Percentiles rank a stretch among this genome's conserved stretches.
Conservation (phyloP, 2,797 vertebrate species). For the Neosalanx taihuensis region DNA sequence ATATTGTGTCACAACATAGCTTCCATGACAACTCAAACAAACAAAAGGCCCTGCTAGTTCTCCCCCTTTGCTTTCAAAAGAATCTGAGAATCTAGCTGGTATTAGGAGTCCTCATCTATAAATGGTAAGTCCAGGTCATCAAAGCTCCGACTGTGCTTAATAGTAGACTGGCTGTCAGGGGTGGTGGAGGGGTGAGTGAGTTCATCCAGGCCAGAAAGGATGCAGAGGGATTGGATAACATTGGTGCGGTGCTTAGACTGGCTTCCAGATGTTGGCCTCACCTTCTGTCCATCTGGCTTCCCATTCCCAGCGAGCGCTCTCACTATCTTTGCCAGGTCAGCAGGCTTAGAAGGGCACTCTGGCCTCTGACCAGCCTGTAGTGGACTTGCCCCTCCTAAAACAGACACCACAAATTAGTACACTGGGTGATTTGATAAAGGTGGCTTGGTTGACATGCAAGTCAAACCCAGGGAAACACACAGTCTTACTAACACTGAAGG, state of each 20-base stretch:
- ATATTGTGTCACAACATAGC: not conserved
- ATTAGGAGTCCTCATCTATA: constrained; percentile 67
- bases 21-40: constrained; percentile 26
- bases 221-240: constrained; percentile 65
- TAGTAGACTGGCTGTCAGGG: constrained; percentile 24
- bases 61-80: not conserved
- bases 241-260: constrained; percentile 63
- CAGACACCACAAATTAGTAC: constrained; percentile 15
- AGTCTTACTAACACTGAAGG: not conserved
- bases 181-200: constrained; percentile 33
- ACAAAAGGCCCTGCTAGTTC: constrained; percentile 14
- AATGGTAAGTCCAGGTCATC: constrained; percentile 77
- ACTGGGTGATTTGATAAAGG: not conserved
- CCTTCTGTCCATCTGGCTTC: constrained; percentile 29
- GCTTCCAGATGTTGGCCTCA: constrained; percentile 57
- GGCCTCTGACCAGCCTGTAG: constrained; percentile 35
- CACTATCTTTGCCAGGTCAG: constrained; percentile 30
- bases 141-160: constrained; percentile 61
- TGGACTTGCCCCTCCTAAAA: constrained; percentile 39
- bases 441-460: not conserved
- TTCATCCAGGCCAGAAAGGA: constrained; percentile 55
- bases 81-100: not conserved
- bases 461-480: not conserved
- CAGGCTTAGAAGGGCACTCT: constrained; percentile 38
- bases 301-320: constrained; percentile 66